A percentile compares a stretch with the other conserved stretches of the same genome.
phyloP scores from a whole-genome alignment of 2,113 vertebrate genomes.

The Dipodomys ordii region DNA sequence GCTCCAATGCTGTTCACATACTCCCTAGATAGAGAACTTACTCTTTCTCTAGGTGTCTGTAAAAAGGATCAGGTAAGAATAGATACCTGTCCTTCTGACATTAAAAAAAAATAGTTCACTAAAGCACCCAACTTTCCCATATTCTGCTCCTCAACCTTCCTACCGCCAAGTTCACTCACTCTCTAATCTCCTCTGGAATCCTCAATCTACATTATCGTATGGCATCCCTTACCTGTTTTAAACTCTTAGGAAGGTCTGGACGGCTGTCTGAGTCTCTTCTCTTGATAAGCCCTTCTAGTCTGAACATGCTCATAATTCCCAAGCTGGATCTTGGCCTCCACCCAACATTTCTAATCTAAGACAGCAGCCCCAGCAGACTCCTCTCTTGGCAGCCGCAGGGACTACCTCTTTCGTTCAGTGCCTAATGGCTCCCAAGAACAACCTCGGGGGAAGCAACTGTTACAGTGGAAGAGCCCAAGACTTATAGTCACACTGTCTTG shows the following conservation, averaged over 20 bases:
- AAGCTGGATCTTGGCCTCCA: background rate
- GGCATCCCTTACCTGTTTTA: background rate
- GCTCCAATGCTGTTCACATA: background rate
- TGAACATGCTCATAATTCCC: background rate
- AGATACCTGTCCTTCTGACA: background rate
- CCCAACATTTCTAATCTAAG: background rate
- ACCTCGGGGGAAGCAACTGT: background rate
- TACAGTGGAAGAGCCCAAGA: background rate
- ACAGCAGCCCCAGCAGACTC: constrained; percentile 48
- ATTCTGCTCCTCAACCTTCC: background rate
- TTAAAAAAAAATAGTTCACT: background rate
- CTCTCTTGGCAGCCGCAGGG: constrained; percentile 9
- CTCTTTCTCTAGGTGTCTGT: background rate
- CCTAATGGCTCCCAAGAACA: background rate
- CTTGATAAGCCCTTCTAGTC: background rate
- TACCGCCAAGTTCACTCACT: background rate
- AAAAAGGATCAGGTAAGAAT: background rate
- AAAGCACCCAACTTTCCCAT: background rate
- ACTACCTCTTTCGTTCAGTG: background rate
- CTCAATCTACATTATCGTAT: background rate
- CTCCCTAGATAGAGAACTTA: background rate
- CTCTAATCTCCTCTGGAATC: background rate
- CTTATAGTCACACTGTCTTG: background rate
- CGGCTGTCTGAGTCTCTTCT: background rate
- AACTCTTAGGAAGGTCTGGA: background rate